These are phyloP conservation scores for Drosophila mauritiana DNA, from an alignment of 1,140 invertebrate species.

Conservation along the genomic window DNA sequence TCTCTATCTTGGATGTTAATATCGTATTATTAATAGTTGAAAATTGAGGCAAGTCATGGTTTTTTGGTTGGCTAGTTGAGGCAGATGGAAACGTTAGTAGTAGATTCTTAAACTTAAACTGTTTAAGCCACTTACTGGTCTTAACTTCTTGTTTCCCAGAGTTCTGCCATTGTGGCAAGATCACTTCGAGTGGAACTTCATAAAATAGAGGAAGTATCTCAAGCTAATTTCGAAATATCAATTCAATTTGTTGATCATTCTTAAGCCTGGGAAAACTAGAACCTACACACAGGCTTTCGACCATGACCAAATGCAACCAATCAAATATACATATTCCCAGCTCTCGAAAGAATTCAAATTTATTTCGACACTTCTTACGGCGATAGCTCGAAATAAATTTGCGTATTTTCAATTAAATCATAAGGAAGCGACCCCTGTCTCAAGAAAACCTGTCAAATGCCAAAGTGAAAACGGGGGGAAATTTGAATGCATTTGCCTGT, in stretches of 20 bases:
- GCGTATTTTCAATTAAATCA: constrained; percentile 67
- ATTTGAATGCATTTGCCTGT: constrained; percentile 48
- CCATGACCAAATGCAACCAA: constrained; percentile 29
- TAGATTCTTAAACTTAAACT: neutral
- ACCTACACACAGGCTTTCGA: constrained; percentile 21
- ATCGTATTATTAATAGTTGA: constrained; percentile 32
- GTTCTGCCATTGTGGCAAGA: neutral
- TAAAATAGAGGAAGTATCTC: neutral
- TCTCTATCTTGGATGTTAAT: constrained; percentile 58
- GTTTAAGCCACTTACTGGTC: neutral
- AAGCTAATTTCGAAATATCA: constrained; percentile 17
- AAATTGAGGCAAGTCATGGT: constrained; percentile 59
- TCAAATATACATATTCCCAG: constrained; percentile 21
- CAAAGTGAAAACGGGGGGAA: constrained; percentile 33
- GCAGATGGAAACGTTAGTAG: constrained; percentile 21
- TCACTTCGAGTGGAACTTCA: constrained; percentile 8
- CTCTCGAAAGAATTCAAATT: constrained; percentile 33
- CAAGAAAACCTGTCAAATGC: constrained; percentile 59
- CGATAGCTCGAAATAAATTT: constrained; percentile 46
- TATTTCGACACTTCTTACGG: constrained; percentile 38
- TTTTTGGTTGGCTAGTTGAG: neutral
- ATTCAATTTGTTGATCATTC: constrained; percentile 28
- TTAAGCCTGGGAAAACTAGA: constrained; percentile 27
- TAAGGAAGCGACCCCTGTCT: constrained; percentile 39
- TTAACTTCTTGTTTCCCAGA: neutral